Evolutionary conservation across 92 coral and sea anemone genomes (phyloP), one percentile per base, ranked within the genome.

Genomic region (Heliopora coerulea): DNA sequence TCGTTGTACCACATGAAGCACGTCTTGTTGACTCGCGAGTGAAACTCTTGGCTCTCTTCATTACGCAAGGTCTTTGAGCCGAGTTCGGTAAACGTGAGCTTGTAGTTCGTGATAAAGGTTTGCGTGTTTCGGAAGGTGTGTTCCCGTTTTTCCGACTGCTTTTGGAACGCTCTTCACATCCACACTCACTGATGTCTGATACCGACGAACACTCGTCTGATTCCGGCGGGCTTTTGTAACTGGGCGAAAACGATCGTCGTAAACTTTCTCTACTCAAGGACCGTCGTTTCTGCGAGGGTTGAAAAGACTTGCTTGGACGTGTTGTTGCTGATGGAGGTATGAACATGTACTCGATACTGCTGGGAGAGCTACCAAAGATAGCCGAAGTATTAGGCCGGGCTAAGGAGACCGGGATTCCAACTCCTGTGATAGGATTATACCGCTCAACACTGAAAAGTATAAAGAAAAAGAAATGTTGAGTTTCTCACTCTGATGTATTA

Each of bases 181-280:
- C 30, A 31, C 77, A 70, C 62, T 70, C 77, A 32, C 77, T 70
- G 28, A 50, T 17, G 63, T 70, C 77, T 1, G 77, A 70, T 1
- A 70, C 54, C 77, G 77, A 70, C 12, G 77, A 70, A 70, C 59
- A 50, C 77, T 70, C 62, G 77, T 70, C 77, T 37, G 77, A 70
- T n/a, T 70, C 62, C 62, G 50, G 49, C 37, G 1, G 29, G 34
- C 49, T 27, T 70, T 70, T 63, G 77, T 62, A 39, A 31, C 28
- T 49, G 15, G 77, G 32, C 63, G 77, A 2, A 21, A 70, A 33
- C 31, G 77, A 70, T 34, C 77, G 77, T 50, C 77, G 77, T 70
- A 70, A 34, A 70, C 77, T 70, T 54, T 70, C 77, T 52, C 77
- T 13, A 49, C 77, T 70, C 26, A 54, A 30, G 7, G 77, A 70